A percentile compares a stretch with the other conserved stretches of the same genome.
Evolutionary conservation across 2,113 vertebrate genomes (phyloP).

Genomic region (Macquaria ambigua): DNA sequence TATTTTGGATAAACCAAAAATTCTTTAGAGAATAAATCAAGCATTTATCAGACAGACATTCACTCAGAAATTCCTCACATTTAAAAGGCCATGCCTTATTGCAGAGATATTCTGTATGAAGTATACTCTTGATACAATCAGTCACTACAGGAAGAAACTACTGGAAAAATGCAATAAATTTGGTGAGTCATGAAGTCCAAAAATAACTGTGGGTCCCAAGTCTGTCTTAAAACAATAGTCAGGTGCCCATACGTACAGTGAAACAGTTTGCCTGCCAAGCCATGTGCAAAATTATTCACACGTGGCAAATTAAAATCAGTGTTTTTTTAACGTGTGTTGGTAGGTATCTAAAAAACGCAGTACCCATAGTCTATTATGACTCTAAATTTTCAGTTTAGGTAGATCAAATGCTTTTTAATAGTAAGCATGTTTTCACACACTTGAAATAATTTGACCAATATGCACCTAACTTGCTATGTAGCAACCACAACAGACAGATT

Average conservation of each 20-base stretch:
- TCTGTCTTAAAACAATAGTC: too few species aligned
- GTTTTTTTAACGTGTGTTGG: background rate
- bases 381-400: background rate
- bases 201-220: background rate
- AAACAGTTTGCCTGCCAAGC: background rate
- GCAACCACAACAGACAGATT: background rate
- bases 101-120: background rate
- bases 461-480: background rate
- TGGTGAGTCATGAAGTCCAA: background rate
- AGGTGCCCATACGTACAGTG: background rate
- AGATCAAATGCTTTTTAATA: background rate
- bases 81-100: background rate
- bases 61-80: background rate
- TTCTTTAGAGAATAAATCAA: background rate
- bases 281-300: background rate
- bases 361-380: background rate
- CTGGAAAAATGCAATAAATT: background rate
- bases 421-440: background rate
- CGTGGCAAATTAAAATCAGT: background rate
- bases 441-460: constrained; percentile 2
- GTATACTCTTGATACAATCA: background rate
- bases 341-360: background rate
- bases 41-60: background rate
- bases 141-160: background rate
- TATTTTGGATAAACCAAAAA: background rate